Percentiles rank a stretch among this genome's conserved stretches.
Evolutionary conservation across 2,888 invertebrate species (phyloP).

Genomic region (Rhopalosiphum nymphaeae): DNA sequence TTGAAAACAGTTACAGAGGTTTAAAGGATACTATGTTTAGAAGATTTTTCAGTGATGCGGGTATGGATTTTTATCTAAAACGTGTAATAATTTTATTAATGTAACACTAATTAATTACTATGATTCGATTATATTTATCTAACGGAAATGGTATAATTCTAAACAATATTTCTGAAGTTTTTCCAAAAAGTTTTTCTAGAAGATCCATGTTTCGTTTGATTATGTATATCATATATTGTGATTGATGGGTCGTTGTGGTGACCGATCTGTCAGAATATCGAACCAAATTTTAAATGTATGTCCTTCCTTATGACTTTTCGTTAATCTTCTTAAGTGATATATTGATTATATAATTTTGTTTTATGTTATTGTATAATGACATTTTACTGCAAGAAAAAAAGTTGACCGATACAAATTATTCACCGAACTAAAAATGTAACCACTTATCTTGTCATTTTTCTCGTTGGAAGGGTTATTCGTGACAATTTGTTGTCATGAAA

Average conservation of each 20-base stretch:
- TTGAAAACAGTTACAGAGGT: not conserved
- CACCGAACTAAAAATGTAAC: not conserved
- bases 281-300: not conserved
- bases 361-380: not conserved
- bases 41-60: not conserved
- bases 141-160: not conserved
- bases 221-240: not conserved
- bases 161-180: not conserved
- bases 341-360: slow-evolving; percentile 25
- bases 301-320: not conserved
- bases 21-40: not conserved
- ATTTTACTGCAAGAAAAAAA: not conserved
- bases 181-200: slow-evolving; percentile 6
- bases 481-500: not conserved
- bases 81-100: not conserved
- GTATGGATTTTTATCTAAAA: not conserved
- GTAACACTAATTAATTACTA: not conserved
- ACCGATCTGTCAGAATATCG: not conserved
- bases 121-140: not conserved
- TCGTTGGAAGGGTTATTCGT: not conserved
- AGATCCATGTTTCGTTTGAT: not conserved
- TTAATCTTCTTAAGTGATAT: not conserved
- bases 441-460: not conserved
- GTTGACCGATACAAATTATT: not conserved
- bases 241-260: slow-evolving; percentile 24